Evolutionary conservation across 1,140 invertebrate species (phyloP).

Genomic region (Macrobrachium rosenbergii): DNA sequence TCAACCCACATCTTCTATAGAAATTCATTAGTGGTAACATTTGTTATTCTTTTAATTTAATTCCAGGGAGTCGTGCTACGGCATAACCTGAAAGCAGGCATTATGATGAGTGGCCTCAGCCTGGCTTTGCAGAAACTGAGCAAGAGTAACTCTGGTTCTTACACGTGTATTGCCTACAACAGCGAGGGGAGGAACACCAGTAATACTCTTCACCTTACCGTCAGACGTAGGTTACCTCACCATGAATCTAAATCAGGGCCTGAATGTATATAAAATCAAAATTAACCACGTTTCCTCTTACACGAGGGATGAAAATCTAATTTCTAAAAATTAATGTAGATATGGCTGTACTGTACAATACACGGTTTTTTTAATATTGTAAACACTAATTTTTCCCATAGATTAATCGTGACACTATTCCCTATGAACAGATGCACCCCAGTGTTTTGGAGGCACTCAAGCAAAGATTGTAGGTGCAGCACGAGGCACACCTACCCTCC

Average conservation of each 20-base stretch:
- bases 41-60: not conserved
- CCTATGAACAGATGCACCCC: slow-evolving; percentile 44
- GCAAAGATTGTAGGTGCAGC: slow-evolving; percentile 44
- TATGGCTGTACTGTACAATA: too few relatives aligned
- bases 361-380: too few relatives aligned
- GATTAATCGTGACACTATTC: too few relatives aligned
- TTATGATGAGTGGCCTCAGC: slow-evolving; percentile 85
- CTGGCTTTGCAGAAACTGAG: slow-evolving; percentile 84
- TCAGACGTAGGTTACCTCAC: slow-evolving; percentile 84
- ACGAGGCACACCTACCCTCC: slow-evolving; percentile 28
- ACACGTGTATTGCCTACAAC: slow-evolving; percentile 88
- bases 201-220: slow-evolving; percentile 82
- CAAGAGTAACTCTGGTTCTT: slow-evolving; percentile 84
- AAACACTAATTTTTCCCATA: too few relatives aligned
- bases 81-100: slow-evolving; percentile 74
- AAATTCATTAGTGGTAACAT: not conserved
- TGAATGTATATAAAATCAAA: too few relatives aligned
- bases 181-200: slow-evolving; percentile 91
- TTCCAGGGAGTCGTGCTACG: slow-evolving; percentile 26
- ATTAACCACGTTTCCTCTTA: too few relatives aligned
- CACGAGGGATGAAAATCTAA: too few relatives aligned
- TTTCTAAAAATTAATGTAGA: too few relatives aligned
- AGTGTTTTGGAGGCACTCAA: slow-evolving; percentile 43
- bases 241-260: too few relatives aligned
- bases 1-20: not conserved